Percentiles rank a stretch among this genome's conserved stretches.
Conservation (phyloP, 2,113 vertebrate species). For the Sisor rabdophorus region DNA sequence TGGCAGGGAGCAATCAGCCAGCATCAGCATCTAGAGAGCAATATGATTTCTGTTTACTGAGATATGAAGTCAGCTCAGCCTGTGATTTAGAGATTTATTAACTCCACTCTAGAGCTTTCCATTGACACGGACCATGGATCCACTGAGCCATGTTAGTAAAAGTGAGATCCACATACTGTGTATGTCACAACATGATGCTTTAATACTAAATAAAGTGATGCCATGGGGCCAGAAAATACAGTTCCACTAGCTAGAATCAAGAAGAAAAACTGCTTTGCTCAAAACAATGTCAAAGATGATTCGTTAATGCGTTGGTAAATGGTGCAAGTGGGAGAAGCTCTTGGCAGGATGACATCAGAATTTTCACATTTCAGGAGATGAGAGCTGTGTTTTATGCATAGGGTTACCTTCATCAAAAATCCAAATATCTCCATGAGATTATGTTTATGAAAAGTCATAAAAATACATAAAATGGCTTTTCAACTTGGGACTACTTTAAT, state of each 20-base stretch:
- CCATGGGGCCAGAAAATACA: background rate
- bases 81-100: conserved; percentile 37
- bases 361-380: background rate
- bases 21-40: conserved; percentile 40
- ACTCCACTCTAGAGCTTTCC: conserved; percentile 21
- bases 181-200: conserved; percentile 27
- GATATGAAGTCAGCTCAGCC: conserved; percentile 57
- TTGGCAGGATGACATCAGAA: background rate
- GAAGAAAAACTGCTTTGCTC: background rate
- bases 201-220: conserved; percentile 17
- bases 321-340: background rate
- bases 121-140: conserved; percentile 16
- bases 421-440: background rate
- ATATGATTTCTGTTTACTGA: conserved; percentile 81
- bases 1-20: conserved; percentile 30
- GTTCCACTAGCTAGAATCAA: background rate
- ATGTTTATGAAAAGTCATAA: background rate
- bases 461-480: background rate
- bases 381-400: background rate
- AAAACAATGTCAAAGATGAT: background rate
- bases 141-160: conserved; percentile 12
- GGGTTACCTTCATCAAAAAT: background rate
- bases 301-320: background rate
- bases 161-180: conserved; percentile 1
- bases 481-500: background rate